Base-by-base conservation (phyloP, 2,888 invertebrate genomes). In the Pseudanteris insignis region DNA sequence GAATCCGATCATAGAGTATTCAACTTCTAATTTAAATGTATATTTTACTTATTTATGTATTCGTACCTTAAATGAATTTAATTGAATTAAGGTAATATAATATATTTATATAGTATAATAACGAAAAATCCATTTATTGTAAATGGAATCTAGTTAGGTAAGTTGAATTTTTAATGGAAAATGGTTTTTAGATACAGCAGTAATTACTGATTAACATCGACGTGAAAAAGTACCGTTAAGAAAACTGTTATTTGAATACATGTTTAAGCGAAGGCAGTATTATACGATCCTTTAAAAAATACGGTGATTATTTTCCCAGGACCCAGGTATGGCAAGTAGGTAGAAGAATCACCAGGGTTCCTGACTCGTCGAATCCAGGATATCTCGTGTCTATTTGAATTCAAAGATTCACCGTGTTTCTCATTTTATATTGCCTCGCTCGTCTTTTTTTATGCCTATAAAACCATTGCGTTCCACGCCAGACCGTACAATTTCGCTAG, bases 381-480 rank as follows among this genome's bases (percentile, higher is more conserved):
- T 63, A 63, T 77, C 75, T 73, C 71, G 73, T 77, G 72, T 71
- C 69, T 74, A 77, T 77, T 78, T 78, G 74, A 78, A 78, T 78
- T 18, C 18, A 18, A 77, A 77, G 77, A 78, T 78, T 73, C 76
- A 73, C 72, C 73, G 75, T 73, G 77, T 77, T 78, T 77, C 77
- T 76, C 74, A 77, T 75, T 77, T 77, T 70, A 71, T 70, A 74
- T 69, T 66, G 73, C 72, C 70, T 57, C 51, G 41, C 28, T 30
- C 53, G 46, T 48, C 34, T 43, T 58, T 55, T 57, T 38, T 41
- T 14, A 41, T 9, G 28, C 37, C 25, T 21, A 43, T 48, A 55
- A 47, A 57, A 38, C 57, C 51, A 4, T 46, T 25, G 50, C 46
- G 47, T 51, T 36, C 33, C 32, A 24, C 36, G 8, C 46, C 34